Conservation (phyloP, 2,888 invertebrate species). For the Cephus runcator region DNA sequence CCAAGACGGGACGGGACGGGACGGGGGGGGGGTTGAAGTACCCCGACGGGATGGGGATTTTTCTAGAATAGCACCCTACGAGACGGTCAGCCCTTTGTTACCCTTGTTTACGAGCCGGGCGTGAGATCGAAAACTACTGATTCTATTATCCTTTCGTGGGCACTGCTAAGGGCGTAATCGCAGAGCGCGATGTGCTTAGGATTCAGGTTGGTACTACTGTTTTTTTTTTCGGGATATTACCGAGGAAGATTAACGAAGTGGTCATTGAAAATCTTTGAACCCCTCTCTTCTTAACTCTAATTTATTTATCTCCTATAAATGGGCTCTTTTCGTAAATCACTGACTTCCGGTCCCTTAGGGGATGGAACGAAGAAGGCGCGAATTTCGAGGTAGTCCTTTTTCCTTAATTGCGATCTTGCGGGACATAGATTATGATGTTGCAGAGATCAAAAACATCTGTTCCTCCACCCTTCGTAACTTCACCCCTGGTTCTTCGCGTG, state of each 20-base stretch:
- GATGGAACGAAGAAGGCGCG: neutral
- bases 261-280: neutral
- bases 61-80: conserved; percentile 7
- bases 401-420: conserved; percentile 65
- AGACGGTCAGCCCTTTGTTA: conserved; percentile 62
- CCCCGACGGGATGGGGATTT: neutral
- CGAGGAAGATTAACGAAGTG: neutral
- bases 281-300: neutral
- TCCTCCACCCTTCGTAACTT: conserved; percentile 49
- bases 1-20: conserved; percentile 1
- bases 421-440: conserved; percentile 65
- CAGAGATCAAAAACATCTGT: conserved; percentile 65
- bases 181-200: neutral
- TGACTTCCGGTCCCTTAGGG: too few species aligned
- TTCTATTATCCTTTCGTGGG: conserved; percentile 44
- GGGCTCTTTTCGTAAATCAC: too few species aligned
- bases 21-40: neutral
- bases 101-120: conserved; percentile 62
- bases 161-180: neutral
- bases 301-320: neutral
- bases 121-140: conserved; percentile 57
- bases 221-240: neutral
- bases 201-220: neutral
- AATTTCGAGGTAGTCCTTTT: conserved; percentile 35
- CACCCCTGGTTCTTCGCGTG: conserved; percentile 47